phyloP scores from a whole-genome alignment of 2,888 invertebrate species.

The Caprella mutica region DNA sequence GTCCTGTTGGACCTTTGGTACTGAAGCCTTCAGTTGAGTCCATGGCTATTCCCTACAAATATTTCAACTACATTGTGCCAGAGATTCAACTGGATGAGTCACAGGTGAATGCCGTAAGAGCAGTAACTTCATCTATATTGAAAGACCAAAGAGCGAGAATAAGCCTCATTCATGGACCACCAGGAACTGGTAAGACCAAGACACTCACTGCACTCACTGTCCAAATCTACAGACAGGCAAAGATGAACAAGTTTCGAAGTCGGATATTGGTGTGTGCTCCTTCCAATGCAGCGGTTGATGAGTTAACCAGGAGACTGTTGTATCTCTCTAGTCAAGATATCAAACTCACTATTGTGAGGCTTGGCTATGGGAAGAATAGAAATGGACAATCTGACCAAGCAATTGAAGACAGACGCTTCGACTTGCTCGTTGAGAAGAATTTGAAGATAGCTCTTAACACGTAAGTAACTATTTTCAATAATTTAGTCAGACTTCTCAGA shows the following conservation, averaged over 20 bases:
- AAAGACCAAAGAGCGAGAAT: constrained; percentile 14
- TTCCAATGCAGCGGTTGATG: constrained; percentile 76
- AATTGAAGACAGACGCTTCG: no score
- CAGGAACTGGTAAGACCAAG: constrained; percentile 32
- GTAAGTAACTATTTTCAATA: no score
- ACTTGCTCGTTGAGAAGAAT: no score
- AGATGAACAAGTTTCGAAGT: neutral
- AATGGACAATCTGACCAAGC: no score
- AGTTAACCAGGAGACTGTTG: constrained; percentile 55
- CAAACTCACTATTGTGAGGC: constrained; percentile 47
- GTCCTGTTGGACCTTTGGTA: neutral
- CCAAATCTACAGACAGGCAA: constrained; percentile 14
- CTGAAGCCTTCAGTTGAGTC: neutral
- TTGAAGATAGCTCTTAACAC: no score
- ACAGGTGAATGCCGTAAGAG: constrained; percentile 18
- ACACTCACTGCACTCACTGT: constrained; percentile 23
- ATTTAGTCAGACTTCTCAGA: no score
- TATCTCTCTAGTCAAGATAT: constrained; percentile 43
- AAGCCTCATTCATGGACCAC: constrained; percentile 30
- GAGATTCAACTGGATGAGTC: constrained; percentile 17
- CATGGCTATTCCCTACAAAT: neutral
- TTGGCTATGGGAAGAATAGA: no score
- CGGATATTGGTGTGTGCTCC: constrained; percentile 67
- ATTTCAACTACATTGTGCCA: constrained; percentile 15
- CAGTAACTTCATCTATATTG: neutral